Evolutionary conservation across 64 coral and sea anemone genomes (phyloP).

Genomic region (Acropora tenuis): DNA sequence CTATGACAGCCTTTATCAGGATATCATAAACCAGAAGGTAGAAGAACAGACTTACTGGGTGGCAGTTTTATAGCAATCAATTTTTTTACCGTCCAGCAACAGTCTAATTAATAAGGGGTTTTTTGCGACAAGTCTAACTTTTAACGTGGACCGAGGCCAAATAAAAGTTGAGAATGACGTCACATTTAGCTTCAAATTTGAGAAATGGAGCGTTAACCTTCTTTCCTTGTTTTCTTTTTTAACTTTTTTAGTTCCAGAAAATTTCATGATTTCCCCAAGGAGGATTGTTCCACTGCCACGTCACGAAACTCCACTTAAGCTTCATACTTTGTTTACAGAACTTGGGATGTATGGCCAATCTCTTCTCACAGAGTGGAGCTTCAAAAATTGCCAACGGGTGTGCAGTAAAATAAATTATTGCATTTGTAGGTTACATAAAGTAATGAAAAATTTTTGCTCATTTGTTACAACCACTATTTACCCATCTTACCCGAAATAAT

Average conservation of each 20-base stretch:
- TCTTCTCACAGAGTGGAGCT: not conserved
- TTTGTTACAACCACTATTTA: too few species aligned
- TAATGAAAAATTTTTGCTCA: too few species aligned
- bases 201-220: not conserved
- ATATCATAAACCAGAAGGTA: not conserved
- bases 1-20: not conserved
- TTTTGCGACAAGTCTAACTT: conserved; percentile 18
- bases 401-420: not conserved
- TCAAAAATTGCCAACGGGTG: not conserved
- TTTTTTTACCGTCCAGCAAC: conserved; percentile 49
- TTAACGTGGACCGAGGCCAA: not conserved
- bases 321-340: not conserved
- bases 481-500: too few species aligned
- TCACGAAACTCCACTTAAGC: not conserved
- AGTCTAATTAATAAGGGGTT: not conserved
- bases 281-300: not conserved
- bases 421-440: too few species aligned
- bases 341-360: not conserved
- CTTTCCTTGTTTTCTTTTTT: conserved; percentile 12
- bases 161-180: conserved; percentile 13
- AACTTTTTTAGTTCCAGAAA: not conserved
- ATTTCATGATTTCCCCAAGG: not conserved
- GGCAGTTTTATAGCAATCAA: conserved; percentile 25
- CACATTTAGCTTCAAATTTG: conserved; percentile 9
- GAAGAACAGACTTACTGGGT: conserved; percentile 33